phyloP scores from a whole-genome alignment of 2,797 vertebrate species.

The Macroramphosus scolopax region DNA sequence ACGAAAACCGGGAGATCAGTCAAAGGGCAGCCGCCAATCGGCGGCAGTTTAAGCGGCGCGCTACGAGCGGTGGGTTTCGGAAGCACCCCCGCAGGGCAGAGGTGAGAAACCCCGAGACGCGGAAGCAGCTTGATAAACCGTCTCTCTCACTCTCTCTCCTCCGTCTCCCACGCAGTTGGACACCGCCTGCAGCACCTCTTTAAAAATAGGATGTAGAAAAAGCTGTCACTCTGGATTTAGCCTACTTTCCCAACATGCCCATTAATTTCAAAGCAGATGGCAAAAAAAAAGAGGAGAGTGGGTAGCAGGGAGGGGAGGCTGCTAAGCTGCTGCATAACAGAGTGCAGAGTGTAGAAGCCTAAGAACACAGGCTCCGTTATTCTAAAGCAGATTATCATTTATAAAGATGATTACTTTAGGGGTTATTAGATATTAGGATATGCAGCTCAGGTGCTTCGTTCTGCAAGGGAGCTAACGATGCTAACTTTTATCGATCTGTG shows the following conservation, averaged over 20 bases:
- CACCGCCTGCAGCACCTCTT: slow-evolving; percentile 58
- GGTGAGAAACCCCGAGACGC: slow-evolving; percentile 45
- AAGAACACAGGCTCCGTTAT: slow-evolving; percentile 33
- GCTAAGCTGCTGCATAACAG: slow-evolving; percentile 63
- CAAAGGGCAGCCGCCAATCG: slow-evolving; percentile 21
- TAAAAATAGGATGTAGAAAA: slow-evolving; percentile 64
- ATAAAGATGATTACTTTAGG: slow-evolving; percentile 15
- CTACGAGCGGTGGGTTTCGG: slow-evolving; percentile 27
- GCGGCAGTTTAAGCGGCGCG: slow-evolving; percentile 12
- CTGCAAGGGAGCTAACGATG: too few relatives aligned
- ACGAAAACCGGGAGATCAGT: slow-evolving; percentile 4
- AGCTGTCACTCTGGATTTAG: slow-evolving; percentile 78
- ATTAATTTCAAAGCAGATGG: slow-evolving; percentile 82
- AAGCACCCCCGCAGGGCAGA: slow-evolving; percentile 31
- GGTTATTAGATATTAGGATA: slow-evolving; percentile 6
- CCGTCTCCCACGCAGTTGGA: slow-evolving; percentile 53
- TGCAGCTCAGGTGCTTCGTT: slow-evolving; percentile 24
- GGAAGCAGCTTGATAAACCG: slow-evolving; percentile 48
- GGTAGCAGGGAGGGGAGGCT: slow-evolving; percentile 42
- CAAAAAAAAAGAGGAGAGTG: slow-evolving; percentile 42
- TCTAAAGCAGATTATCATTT: slow-evolving; percentile 50
- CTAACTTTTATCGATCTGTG: slow-evolving; percentile 36
- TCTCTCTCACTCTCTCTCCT: slow-evolving; percentile 35
- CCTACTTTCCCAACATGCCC: slow-evolving; percentile 76
- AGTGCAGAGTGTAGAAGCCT: slow-evolving; percentile 38